Evolutionary conservation across 2,888 invertebrate genomes (phyloP), one percentile per base, ranked within the genome.

Genomic region (Tyria jacobaeae): DNA sequence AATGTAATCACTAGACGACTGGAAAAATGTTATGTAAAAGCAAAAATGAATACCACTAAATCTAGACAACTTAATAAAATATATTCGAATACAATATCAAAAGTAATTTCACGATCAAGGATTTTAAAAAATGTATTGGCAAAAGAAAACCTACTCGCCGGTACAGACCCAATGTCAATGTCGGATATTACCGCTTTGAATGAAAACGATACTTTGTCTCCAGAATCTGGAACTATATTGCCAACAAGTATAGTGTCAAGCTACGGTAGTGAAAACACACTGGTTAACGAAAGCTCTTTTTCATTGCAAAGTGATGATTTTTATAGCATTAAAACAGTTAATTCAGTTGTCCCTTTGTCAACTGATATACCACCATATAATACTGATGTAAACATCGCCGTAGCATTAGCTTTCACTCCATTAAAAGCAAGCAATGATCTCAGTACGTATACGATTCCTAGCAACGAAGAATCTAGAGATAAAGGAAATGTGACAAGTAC

Each of bases 71-170:
- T 83, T 48, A 76, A 78, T 57, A 66, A 78, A 44, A 68, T 82
- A 6, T 71, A 62, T 54, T 69, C 73, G 5, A 68, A 84, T 54
- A 73, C 74, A 34, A 60, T 83, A 52, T 81, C 83, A 25, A 77
- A 75, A 56, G 64, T 82, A 10, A 67, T 87, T 37, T 82, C 85
- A 2, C 78, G 76, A 48, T 74, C 80, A 27, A 67, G 74, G 41
- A 66, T 85, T 15, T 64, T 88, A 39, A 86, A 82, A 80, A 87
- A 84, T 71, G 76, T 74, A 15, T 66, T 72, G 31, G 82, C 83
- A 17, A 86, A 82, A 75, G 83, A 84, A 76, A 88, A 88, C 66
- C 73, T 86, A 41, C 64, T 86, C 34, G 75, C 78, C 5, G 74
- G 80, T 24, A 41, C 53, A 21, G 69, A 76, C 44, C 44, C 62